Base-by-base conservation (phyloP, 2,888 invertebrate species). In the Cylloceria caligata region DNA sequence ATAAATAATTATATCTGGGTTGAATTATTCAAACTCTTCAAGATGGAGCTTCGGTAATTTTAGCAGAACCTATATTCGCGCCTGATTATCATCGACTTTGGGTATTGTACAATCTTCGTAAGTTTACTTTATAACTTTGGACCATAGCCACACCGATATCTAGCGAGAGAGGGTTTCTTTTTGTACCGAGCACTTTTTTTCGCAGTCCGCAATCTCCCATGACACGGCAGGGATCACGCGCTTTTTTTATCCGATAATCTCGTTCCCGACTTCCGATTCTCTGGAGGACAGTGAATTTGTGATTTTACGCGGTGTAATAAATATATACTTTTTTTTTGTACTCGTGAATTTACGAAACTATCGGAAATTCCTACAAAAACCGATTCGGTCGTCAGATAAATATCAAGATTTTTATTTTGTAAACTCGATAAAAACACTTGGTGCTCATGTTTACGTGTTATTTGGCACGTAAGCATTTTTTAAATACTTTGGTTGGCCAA, bases 51-150 rank as follows among this genome's bases (percentile, higher is more conserved):
- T 3, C 19, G 13, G 42, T 3, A 34, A 21, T n/a, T 45, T 45
- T 16, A 55, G 16, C 47, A 3, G 16, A 42, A 67, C 24, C 34
- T n/a, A n/a, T 36, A 30, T 16, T 42, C 2, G 60, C 47, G 67
- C 47, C 36, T 36, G 65, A 45, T 27, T 47, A 57, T 47, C 64
- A 80, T 71, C 47, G 47, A 71, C 21, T 49, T 57, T 13, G 9
- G 74, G 39, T 49, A 60, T 49, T 47, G 57, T 11, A 24, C 36
- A 47, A 65, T 30, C 7, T 13, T 69, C 39, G 21, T 36, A 47
- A 52, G 19, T 49, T 57, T 36, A 34, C 42, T 69, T 74, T 24
- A 16, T 16, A 36, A 57, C 24, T 71, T 57, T 57, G 71, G 71
- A 34, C 30, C 13, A 27, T 30, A 55, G 52, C 55, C 45, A 11